Conservation (phyloP, 2,888 invertebrate species). For the Odontocolon sp. region DNA sequence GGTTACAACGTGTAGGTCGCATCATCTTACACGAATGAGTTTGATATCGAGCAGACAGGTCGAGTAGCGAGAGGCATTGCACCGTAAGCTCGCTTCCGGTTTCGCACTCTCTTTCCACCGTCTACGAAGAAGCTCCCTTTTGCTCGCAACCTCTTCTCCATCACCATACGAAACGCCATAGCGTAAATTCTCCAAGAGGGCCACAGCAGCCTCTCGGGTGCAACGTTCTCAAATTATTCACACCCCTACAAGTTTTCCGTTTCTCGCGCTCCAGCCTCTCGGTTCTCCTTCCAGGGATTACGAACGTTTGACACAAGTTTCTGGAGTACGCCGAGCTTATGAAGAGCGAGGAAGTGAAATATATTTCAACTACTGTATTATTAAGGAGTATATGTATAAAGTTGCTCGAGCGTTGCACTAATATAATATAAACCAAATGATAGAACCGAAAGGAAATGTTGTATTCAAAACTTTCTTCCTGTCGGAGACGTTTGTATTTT, state of each 20-base stretch:
- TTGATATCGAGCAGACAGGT: conserved; percentile 27
- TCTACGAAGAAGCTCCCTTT: background rate
- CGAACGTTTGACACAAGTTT: conserved; percentile 1
- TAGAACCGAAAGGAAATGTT: background rate
- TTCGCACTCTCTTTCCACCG: conserved; percentile 14
- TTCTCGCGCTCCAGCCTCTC: conserved; percentile 3
- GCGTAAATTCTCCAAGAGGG: conserved; percentile 24
- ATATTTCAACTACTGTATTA: background rate
- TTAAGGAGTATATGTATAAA: background rate
- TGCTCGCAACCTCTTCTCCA: background rate
- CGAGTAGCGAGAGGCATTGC: conserved; percentile 30
- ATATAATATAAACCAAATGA: background rate
- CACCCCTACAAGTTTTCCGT: conserved; percentile 43
- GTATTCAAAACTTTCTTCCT: background rate
- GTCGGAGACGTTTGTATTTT: background rate
- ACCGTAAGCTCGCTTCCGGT: background rate
- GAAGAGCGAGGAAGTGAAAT: background rate
- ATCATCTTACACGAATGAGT: conserved; percentile 32
- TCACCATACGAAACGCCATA: conserved; percentile 3
- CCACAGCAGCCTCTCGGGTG: conserved; percentile 17
- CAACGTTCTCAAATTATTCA: conserved; percentile 50
- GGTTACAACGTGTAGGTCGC: background rate
- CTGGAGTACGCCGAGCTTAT: background rate
- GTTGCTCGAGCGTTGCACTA: background rate
- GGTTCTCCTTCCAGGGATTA: background rate